These are phyloP conservation scores for Capitulum mitella DNA, from an alignment of 2,888 invertebrate species.

Conservation along the genomic window DNA sequence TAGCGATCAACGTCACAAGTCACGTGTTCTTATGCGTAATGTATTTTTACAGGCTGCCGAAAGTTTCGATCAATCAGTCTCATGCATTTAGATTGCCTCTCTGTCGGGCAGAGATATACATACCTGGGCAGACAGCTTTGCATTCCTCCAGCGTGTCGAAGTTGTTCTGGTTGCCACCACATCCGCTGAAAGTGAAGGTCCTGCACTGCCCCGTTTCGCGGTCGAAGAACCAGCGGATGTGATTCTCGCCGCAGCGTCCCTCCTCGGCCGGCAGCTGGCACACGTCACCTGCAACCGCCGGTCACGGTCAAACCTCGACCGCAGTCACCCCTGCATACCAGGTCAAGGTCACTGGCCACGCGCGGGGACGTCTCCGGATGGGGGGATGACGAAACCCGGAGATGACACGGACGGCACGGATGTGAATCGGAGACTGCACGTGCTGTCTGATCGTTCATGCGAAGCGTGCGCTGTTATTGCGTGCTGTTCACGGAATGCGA, in stretches of 20 bases:
- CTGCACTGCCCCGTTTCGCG: conserved; percentile 68
- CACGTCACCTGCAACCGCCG: conserved; percentile 34
- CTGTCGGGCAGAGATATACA: no score
- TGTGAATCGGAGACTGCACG: background rate
- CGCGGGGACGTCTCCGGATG: background rate
- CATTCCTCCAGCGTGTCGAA: conserved; percentile 73
- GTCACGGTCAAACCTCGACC: background rate
- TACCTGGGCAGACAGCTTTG: conserved; percentile 67
- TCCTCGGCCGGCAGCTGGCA: conserved; percentile 35
- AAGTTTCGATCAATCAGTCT: no score
- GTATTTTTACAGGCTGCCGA: no score
- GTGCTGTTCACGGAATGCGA: no score
- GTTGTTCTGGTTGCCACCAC: conserved; percentile 74
- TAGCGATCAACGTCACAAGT: no score
- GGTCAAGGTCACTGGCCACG: background rate
- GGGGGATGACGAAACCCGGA: background rate
- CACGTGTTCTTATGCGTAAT: no score
- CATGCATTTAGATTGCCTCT: no score
- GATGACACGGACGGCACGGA: background rate
- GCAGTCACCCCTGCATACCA: background rate
- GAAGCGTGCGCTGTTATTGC: background rate
- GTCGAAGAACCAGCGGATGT: conserved; percentile 65
- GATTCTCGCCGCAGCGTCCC: conserved; percentile 38
- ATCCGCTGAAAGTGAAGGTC: conserved; percentile 60
- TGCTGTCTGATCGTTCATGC: background rate